Evolutionary conservation across 2,113 vertebrate genomes (phyloP).

Genomic region (Isichthys henryi): DNA sequence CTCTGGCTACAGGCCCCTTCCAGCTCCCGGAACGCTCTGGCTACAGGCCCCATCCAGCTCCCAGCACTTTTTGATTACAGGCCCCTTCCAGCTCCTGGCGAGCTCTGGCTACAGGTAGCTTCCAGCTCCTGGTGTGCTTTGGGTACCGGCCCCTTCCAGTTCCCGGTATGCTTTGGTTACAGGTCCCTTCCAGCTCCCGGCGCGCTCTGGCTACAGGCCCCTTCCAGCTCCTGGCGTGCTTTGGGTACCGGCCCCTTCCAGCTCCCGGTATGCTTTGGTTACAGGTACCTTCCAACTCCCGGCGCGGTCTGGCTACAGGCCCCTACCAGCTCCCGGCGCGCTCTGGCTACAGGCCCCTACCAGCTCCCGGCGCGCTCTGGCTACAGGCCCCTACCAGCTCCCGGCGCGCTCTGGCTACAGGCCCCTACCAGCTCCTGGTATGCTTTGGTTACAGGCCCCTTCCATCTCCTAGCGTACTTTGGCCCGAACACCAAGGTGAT

Average conservation of each 20-base stretch:
- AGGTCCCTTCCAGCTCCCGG: too few relatives aligned
- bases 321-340: not conserved
- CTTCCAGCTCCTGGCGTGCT: too few relatives aligned
- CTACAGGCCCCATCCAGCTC: not conserved
- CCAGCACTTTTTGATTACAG: fast-evolving
- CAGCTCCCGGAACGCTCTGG: too few relatives aligned
- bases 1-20: too few relatives aligned
- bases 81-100: not conserved
- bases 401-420: too few relatives aligned
- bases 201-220: too few relatives aligned
- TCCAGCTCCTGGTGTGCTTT: fast-evolving
- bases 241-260: too few relatives aligned
- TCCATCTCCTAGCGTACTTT: not conserved
- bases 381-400: not conserved
- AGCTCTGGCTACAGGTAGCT: too few relatives aligned
- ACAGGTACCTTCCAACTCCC: not conserved
- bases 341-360: not conserved
- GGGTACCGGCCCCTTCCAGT: too few relatives aligned
- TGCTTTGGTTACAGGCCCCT: too few relatives aligned
- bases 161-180: too few relatives aligned
- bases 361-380: not conserved
- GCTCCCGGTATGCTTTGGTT: not conserved
- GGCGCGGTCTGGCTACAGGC: not conserved
- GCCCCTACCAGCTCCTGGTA: not conserved
- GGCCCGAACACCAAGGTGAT: not conserved